Evolutionary conservation across 2,888 invertebrate genomes (phyloP).

Genomic region (Acleris laterana): DNA sequence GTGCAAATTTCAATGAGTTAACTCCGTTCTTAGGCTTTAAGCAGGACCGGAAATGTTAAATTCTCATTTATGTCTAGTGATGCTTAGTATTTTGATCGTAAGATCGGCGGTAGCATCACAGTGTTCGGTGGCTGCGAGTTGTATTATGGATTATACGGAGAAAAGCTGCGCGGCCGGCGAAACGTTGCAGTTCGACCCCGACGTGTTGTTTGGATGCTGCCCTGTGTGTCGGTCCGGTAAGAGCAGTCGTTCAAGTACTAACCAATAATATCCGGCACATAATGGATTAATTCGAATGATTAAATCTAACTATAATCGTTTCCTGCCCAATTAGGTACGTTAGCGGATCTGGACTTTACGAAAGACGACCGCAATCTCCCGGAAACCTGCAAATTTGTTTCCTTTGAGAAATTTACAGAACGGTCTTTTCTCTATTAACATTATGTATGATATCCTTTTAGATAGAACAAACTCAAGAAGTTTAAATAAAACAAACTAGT

Average conservation of each 20-base stretch:
- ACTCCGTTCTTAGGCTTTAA: conserved; percentile 7
- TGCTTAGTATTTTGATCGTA: conserved; percentile 42
- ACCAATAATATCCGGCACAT: not conserved
- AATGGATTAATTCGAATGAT: conserved; percentile 1
- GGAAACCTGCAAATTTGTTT: conserved; percentile 54
- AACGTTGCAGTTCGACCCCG: conserved; percentile 54
- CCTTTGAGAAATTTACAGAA: conserved; percentile 56
- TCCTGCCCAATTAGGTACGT: conserved; percentile 50
- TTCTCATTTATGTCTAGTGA: conserved; percentile 1
- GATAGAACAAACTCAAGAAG: not conserved
- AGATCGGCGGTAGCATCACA: conserved; percentile 47
- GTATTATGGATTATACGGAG: conserved; percentile 65
- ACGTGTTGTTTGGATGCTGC: conserved; percentile 68
- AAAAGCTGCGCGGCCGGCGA: conserved; percentile 56
- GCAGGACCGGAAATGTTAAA: conserved; percentile 14
- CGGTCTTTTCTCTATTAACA: conserved; percentile 15
- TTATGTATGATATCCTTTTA: not conserved
- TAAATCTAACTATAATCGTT: conserved; percentile 5
- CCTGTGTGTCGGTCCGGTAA: conserved; percentile 66
- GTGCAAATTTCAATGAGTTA: conserved; percentile 14
- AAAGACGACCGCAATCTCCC: conserved; percentile 53
- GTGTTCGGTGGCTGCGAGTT: conserved; percentile 63
- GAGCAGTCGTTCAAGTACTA: too few relatives aligned
- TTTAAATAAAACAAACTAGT: too few relatives aligned
- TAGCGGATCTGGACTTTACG: conserved; percentile 48